Base-by-base conservation (phyloP, 2,888 invertebrate species). In the Corythucha ciliata region DNA sequence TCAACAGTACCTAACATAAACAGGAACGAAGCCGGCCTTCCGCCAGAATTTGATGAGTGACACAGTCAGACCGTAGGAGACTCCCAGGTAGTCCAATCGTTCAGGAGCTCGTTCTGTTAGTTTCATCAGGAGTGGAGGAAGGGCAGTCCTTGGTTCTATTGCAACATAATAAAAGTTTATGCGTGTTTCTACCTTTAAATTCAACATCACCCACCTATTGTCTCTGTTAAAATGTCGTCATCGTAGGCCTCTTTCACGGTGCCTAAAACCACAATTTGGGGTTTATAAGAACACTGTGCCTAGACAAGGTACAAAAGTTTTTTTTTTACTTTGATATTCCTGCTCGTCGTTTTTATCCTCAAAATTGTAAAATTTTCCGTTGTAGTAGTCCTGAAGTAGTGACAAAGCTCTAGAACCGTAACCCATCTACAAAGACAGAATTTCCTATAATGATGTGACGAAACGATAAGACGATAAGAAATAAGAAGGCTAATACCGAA, bases 41-140 rank as follows among this genome's bases (percentile, higher is more conserved):
- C 86, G 87, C 96, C 98, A 98, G 70, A 98, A 94, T 70, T 87
- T 92, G 33, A 94, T 71, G n/a, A 97, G 71, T 1, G 79, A 79
- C 55, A 81, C 79, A 0, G 96, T 96, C 10, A 96, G 71, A 0
- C 96, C 96, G 66, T 81, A 97, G 1, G 93, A 91, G 2, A 93
- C 94, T 5, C 97, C 97, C 22, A 98, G 66, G 64, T 98, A 98
- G 69, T 97, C 86, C 50, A 99, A 72, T 53, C 74, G 74, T 66
- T 94, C 93, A 0, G 93, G 82, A 12, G 69, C 72, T 52, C 96
- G 75, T 69, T 98, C 94, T 27, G 76, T 78, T 27, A 98, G 72
- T 59, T 92, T 84, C 56, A 85, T 75, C 21, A 99, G 70, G 7
- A 99, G 72, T 0, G 96, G 92, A 0, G 96, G 94, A 3, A 96